Base-by-base conservation (phyloP, 2,888 invertebrate species). In the Cheiracanthium punctorium region DNA sequence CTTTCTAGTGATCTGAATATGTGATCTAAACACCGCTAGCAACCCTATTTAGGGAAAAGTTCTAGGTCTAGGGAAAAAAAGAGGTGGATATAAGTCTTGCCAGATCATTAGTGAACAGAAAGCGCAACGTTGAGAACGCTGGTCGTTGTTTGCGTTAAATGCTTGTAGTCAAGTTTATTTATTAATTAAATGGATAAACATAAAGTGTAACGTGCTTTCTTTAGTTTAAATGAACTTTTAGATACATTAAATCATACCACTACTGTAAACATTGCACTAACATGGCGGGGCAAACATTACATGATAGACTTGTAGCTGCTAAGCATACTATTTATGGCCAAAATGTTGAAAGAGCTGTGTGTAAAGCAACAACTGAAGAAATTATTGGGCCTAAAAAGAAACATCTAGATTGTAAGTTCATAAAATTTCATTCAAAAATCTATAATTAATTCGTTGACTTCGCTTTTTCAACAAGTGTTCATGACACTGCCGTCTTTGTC, bases 341-440 rank as follows among this genome's bases (percentile, higher is more conserved):
- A 94, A 98, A 98, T 91, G 94, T 99, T 92, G 99, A 98, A 90
- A 99, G 99, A 94, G 97, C 98, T 90, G 99, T 99, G 91, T 99
- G 99, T 94, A 99, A 99, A 94, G 98, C 99, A 89, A 99, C 99
- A 90, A 99, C 99, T 90, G 99, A 99, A 94, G 99, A 99, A 94
- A 95, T 98, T 94, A 98, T 98, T 93, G 98, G 98, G 90, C 99
- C 99, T 88, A 99, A 99, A 94, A 98, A 98, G 95, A 99, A 99
- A 94, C 99, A 99, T 94, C 95, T 99, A 93, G 99, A 99, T 93
- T 99, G 99, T 99, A 37, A 87, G 74, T 82, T 20, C 1, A n/a
- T n/a, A n/a, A n/a, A n/a, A n/a, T n/a, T n/a, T n/a, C n/a, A n/a
- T n/a, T n/a, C n/a, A n/a, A n/a, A n/a, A n/a, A n/a, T n/a, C n/a